Conservation (phyloP, 2,797 vertebrate genomes). For the Potorous gilbertii region DNA sequence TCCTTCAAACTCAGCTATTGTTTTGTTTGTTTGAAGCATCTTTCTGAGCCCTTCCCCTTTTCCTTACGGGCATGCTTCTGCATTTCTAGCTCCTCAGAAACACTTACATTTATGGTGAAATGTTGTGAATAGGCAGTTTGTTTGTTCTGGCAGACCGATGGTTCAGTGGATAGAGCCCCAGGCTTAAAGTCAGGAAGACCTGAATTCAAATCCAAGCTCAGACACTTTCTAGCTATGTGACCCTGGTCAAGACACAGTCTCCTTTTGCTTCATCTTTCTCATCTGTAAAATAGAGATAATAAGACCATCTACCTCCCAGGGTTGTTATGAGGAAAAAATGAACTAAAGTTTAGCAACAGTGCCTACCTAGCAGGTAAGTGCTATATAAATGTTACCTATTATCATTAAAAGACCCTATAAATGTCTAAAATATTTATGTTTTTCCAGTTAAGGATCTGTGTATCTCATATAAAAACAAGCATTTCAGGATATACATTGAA, state of each 20-base stretch:
- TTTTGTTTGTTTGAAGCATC: not conserved
- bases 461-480: not conserved
- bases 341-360: not conserved
- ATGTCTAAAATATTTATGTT: not conserved
- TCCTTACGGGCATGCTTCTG: not conserved
- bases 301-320: not conserved
- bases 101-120: not conserved
- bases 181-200: not conserved
- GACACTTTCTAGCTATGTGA: not conserved
- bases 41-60: not conserved
- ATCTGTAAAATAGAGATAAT: not conserved
- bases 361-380: not conserved
- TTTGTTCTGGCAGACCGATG: not conserved
- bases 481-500: not conserved
- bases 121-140: not conserved
- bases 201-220: not conserved
- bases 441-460: not conserved
- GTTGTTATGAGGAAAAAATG: not conserved
- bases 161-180: not conserved
- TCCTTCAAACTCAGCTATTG: not conserved
- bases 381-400: not conserved
- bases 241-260: not conserved
- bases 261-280: not conserved
- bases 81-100: not conserved
- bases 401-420: not conserved